Evolutionary conservation across 1,140 invertebrate species (phyloP).

Genomic region (Cydia pomonella): DNA sequence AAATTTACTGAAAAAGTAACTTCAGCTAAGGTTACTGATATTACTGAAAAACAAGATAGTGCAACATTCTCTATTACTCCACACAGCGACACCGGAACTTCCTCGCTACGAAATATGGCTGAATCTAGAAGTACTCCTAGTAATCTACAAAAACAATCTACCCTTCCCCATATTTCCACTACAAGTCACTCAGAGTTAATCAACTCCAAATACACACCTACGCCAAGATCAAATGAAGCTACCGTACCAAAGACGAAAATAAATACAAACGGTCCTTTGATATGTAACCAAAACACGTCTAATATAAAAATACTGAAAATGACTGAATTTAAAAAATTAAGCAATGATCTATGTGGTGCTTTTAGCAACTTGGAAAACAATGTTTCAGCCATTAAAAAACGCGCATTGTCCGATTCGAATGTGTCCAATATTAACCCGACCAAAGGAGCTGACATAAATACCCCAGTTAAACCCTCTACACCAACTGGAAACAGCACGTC

Average conservation of each 20-base stretch:
- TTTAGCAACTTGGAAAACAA: not conserved
- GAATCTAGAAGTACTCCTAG: not conserved
- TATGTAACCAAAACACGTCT: not conserved
- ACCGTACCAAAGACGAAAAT: not conserved
- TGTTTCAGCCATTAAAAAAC: not conserved
- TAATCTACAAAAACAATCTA: not conserved
- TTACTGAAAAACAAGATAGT: not conserved
- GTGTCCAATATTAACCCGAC: not conserved
- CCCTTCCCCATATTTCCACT: not conserved
- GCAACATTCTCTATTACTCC: not conserved
- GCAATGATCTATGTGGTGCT: not conserved
- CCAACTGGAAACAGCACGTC: not conserved
- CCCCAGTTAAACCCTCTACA: not conserved
- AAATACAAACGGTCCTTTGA: not conserved
- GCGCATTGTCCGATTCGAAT: not conserved
- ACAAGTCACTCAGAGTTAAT: not conserved
- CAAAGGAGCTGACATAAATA: not conserved
- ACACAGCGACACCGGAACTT: not conserved
- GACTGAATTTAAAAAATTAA: not conserved
- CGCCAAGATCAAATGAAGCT: not conserved
- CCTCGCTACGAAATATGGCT: not conserved
- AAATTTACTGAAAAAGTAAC: not conserved
- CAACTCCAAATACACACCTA: not conserved
- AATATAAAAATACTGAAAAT: not conserved
- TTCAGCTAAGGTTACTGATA: not conserved